Conservation (phyloP, 2,797 vertebrate species). For the Phaenicophaeus curvirostris region DNA sequence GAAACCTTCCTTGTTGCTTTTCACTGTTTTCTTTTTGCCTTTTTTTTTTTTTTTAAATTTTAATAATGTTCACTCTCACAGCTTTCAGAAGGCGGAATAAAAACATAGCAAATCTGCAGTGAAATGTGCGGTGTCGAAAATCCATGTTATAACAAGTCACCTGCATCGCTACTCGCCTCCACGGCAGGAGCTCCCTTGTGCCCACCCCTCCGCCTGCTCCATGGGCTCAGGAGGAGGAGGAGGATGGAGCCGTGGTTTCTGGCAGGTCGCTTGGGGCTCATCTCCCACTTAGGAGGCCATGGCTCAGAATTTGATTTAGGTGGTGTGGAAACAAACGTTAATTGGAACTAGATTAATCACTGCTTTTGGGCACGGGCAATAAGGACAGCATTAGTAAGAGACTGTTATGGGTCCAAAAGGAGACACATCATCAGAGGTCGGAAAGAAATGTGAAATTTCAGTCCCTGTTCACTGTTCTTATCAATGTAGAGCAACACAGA, state of each 20-base stretch:
- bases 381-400: neutral
- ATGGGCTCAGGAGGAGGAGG: accelerated
- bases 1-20: conserved; percentile 65
- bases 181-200: neutral
- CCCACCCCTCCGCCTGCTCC: neutral
- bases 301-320: neutral
- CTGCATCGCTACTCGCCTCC: neutral
- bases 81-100: conserved; percentile 48
- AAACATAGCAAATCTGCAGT: conserved; percentile 14
- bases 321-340: neutral
- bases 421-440: neutral
- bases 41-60: neutral
- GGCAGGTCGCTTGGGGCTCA: accelerated
- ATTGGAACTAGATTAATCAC: neutral
- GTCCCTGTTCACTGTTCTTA: neutral
- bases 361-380: neutral
- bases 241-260: neutral
- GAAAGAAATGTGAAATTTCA: neutral
- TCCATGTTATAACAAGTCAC: neutral
- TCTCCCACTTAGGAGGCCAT: neutral
- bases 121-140: neutral
- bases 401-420: neutral
- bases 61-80: conserved; percentile 29
- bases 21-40: neutral
- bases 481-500: accelerated